Evolutionary conservation across 2,113 vertebrate species (phyloP), one percentile per base, ranked within the genome.

Genomic region (Falcunculus frontatus): DNA sequence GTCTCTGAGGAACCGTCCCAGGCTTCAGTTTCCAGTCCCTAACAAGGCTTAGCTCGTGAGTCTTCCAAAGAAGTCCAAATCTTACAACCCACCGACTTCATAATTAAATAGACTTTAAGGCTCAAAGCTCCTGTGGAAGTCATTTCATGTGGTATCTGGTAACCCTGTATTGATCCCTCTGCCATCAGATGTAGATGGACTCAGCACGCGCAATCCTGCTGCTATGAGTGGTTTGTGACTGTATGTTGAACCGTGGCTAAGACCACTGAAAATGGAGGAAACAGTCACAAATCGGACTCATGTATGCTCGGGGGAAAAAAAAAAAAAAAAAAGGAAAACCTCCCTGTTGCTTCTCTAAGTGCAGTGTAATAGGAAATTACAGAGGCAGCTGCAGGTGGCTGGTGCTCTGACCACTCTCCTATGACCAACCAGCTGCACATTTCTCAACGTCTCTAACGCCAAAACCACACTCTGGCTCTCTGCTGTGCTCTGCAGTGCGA

Each of bases 391-490:
- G 30, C 81, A 84, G 78, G 87, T 79, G 81, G 49, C 70, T 20
- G 59, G 13, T 35, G 39, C 42, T 13, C 39, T 37, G 70, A 30
- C 41, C n/a, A 11, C 53, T 65, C 84, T 68, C 9, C 84, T 37
- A 0, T 49, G 74, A 62, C 67, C 70, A 30, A 21, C 25, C 87
- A 92, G 52, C 69, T 73, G 91, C 70, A 13, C 63, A 4, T 42
- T 55, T 84, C 47, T 29, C 75, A 83, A 11, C 14, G 26, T n/a
- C 65, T 74, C 8, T 39, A 79, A 84, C 1, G 18, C 47, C 7
- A 0, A 16, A 81, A 7, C 7, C 12, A 6, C 2, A 0, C 5
- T 0, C 7, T 0, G 33, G 20, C 25, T 18, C 60, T 32, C 12
- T 3, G 39, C 23, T 16, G 21, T 1, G 39, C 10, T 22, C 14